Conservation (phyloP, 2,113 vertebrate genomes). For the Xyrauchen texanus region DNA sequence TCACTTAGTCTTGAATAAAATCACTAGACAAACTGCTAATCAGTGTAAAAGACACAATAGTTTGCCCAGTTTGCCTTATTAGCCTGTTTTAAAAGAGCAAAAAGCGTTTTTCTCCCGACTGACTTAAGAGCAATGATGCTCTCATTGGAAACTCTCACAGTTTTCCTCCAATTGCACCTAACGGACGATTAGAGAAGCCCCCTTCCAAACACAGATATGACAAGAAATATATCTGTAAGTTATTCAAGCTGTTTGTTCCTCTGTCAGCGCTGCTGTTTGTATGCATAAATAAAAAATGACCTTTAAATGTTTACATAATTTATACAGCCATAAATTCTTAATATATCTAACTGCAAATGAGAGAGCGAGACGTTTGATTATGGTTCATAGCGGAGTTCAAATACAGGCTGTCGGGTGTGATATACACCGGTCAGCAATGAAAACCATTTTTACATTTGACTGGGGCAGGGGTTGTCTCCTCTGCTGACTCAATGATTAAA, state of each 20-base stretch:
- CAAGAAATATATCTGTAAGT: constrained; percentile 43
- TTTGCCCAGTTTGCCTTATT: constrained; percentile 82
- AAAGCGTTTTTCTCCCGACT: constrained; percentile 34
- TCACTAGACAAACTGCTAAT: constrained; percentile 91
- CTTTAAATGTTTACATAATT: constrained; percentile 64
- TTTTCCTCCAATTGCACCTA: not conserved
- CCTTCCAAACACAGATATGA: constrained; percentile 8
- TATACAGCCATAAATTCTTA: constrained; percentile 61
- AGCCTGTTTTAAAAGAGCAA: constrained; percentile 72
- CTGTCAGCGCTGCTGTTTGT: constrained; percentile 59
- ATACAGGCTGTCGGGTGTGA: constrained; percentile 13
- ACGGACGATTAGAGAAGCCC: constrained; percentile 1
- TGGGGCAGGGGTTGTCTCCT: too few species aligned
- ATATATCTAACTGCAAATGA: constrained; percentile 55
- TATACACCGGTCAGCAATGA: not conserved
- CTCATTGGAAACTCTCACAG: not conserved
- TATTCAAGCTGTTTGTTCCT: constrained; percentile 56
- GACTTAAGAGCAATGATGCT: constrained; percentile 5
- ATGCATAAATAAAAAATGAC: constrained; percentile 63
- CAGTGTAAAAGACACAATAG: constrained; percentile 91
- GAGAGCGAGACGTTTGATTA: constrained; percentile 52
- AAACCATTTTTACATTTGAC: too few species aligned
- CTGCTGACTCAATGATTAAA: too few species aligned
- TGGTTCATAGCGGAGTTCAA: constrained; percentile 51
- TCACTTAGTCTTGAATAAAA: constrained; percentile 87